These are phyloP conservation scores for Trichonephila clavipes DNA, from an alignment of 1,140 invertebrate species.

Conservation along the genomic window DNA sequence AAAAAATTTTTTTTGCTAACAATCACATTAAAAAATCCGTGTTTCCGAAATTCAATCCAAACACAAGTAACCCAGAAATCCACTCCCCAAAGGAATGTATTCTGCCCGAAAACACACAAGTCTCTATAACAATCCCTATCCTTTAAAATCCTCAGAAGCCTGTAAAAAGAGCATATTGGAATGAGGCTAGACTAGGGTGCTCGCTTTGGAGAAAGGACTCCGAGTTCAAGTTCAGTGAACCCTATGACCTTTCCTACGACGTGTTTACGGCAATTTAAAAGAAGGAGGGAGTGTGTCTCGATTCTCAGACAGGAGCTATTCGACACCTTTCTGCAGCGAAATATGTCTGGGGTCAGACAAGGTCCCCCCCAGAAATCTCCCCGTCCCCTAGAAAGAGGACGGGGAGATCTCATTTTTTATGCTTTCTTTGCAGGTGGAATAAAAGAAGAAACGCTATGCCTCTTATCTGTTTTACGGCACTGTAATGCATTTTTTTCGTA, in stretches of 20 bases:
- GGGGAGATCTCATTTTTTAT: background rate
- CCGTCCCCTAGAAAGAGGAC: background rate
- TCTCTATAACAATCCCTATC: background rate
- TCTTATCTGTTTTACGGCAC: background rate
- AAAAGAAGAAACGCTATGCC: background rate
- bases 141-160: background rate
- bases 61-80: too few species aligned
- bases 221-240: slow-evolving; percentile 73
- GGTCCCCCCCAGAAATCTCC: too few species aligned
- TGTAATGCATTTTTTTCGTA: background rate
- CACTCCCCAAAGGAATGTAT: too few species aligned
- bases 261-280: slow-evolving; percentile 73
- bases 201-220: slow-evolving; percentile 37
- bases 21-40: too few species aligned
- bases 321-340: slow-evolving; percentile 61
- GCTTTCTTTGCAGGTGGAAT: slow-evolving; percentile 54
- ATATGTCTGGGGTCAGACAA: slow-evolving; percentile 61
- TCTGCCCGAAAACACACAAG: background rate
- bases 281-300: background rate
- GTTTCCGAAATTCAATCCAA: too few species aligned
- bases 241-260: slow-evolving; percentile 61
- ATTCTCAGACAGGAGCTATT: slow-evolving; percentile 65
- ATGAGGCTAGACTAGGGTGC: slow-evolving; percentile 9
- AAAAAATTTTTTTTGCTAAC: too few species aligned
- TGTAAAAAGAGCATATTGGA: slow-evolving; percentile 24